Conservation (phyloP, 1,140 invertebrate species). For the Leptopilina boulardi region DNA sequence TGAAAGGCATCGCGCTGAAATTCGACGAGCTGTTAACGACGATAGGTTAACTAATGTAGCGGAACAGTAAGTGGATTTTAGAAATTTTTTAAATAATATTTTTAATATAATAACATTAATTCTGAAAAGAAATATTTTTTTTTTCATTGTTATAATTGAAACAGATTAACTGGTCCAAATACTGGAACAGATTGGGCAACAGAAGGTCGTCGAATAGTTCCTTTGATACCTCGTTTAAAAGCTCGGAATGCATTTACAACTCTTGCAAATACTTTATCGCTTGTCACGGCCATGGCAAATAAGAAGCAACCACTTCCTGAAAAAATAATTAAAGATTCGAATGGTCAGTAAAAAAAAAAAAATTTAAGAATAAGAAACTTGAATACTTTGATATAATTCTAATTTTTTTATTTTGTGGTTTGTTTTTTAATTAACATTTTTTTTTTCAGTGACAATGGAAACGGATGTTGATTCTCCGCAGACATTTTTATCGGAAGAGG, state of each 20-base stretch:
- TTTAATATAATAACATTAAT: too few species aligned
- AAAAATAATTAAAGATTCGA: conserved; percentile 58
- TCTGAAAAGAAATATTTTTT: too few species aligned
- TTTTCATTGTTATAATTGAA: background rate
- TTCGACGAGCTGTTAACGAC: conserved; percentile 92
- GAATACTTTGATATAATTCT: background rate
- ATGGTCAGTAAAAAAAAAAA: conserved; percentile 36
- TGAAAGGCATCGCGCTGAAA: conserved; percentile 93
- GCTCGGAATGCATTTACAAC: conserved; percentile 90
- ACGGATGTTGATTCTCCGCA: conserved; percentile 35
- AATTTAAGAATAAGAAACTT: too few species aligned
- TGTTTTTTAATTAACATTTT: background rate
- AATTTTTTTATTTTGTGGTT: background rate
- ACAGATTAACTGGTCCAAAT: conserved; percentile 87
- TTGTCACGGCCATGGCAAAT: conserved; percentile 75
- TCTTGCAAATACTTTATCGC: conserved; percentile 85
- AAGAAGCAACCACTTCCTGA: conserved; percentile 67
- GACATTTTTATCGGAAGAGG: conserved; percentile 48
- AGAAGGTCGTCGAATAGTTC: conserved; percentile 88
- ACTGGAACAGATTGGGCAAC: conserved; percentile 89
- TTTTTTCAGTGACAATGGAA: conserved; percentile 48
- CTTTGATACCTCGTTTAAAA: conserved; percentile 86
- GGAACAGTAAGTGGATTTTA: conserved; percentile 82
- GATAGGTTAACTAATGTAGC: conserved; percentile 92
- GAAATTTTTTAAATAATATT: conserved; percentile 39